Conservation (phyloP, 2,888 invertebrate species). For the Endotricha flammealis region DNA sequence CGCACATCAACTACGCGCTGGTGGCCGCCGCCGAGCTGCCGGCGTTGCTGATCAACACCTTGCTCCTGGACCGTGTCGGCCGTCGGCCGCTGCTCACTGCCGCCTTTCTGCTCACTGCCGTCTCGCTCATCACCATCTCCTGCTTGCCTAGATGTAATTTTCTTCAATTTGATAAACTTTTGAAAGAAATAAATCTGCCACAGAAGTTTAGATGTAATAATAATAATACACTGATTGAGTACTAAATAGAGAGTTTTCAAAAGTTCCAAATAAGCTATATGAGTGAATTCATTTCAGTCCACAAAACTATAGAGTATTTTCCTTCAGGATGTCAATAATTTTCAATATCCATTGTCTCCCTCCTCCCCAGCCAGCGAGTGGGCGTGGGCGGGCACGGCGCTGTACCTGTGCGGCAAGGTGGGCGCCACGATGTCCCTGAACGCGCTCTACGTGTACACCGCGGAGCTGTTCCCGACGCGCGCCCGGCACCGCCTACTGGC, state of each 20-base stretch:
- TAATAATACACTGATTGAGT: no score
- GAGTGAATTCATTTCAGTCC: no score
- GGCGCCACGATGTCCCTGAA: slow-evolving; percentile 83
- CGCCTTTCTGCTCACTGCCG: slow-evolving; percentile 55
- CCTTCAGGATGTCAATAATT: no score
- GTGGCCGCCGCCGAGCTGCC: slow-evolving; percentile 62
- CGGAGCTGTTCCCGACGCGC: slow-evolving; percentile 85
- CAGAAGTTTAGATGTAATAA: no score
- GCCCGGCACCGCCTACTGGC: slow-evolving; percentile 83
- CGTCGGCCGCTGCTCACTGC: slow-evolving; percentile 58
- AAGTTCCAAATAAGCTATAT: no score
- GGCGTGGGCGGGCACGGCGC: slow-evolving; percentile 35
- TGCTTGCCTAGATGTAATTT: slow-evolving; percentile 43
- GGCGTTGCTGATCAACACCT: slow-evolving; percentile 56
- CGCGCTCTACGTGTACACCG: slow-evolving; percentile 82
- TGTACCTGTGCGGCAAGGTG: slow-evolving; percentile 81
- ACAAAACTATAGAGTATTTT: no score
- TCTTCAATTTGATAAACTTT: no score
- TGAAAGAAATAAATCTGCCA: no score
- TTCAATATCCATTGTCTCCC: no score
- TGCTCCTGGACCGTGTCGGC: slow-evolving; percentile 61
- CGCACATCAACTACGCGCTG: slow-evolving; percentile 60
- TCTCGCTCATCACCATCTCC: slow-evolving; percentile 49
- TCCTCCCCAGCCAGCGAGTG: slow-evolving; percentile 4
- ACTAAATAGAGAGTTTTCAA: no score